Evolutionary conservation across 2,888 invertebrate genomes (phyloP).

Genomic region (Synanthedon formicaeformis): DNA sequence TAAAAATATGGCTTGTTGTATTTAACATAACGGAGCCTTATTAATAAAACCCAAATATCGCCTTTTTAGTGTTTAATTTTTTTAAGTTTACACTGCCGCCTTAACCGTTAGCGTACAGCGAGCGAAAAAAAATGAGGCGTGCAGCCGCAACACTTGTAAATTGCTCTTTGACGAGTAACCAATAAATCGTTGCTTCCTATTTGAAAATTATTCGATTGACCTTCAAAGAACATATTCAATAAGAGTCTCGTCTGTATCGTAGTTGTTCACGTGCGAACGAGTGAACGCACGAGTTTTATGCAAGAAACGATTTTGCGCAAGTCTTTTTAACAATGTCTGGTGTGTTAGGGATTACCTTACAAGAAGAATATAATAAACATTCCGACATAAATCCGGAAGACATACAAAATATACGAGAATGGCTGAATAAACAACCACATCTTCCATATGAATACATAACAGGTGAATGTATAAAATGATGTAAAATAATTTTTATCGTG

Average conservation of each 20-base stretch:
- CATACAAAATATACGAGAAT: slow-evolving; percentile 65
- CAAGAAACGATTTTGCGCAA: no score
- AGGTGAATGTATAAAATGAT: slow-evolving; percentile 27
- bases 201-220: not conserved
- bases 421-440: slow-evolving; percentile 74
- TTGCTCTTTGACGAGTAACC: not conserved
- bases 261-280: not conserved
- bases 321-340: slow-evolving; percentile 15
- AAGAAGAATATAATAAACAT: slow-evolving; percentile 68
- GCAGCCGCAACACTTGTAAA: no score
- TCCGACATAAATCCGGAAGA: slow-evolving; percentile 68
- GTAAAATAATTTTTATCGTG: not conserved
- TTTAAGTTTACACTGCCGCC: no score
- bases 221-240: not conserved
- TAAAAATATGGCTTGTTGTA: no score
- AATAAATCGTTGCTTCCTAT: not conserved
- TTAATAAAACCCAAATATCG: no score
- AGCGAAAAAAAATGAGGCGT: no score
- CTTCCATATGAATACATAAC: slow-evolving; percentile 58
- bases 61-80: no score
- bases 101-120: no score
- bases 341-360: slow-evolving; percentile 14
- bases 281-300: not conserved
- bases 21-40: no score
- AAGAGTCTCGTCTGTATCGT: not conserved